phyloP scores from a whole-genome alignment of 2,113 vertebrate species.

The Neodontobutis hainanensis region DNA sequence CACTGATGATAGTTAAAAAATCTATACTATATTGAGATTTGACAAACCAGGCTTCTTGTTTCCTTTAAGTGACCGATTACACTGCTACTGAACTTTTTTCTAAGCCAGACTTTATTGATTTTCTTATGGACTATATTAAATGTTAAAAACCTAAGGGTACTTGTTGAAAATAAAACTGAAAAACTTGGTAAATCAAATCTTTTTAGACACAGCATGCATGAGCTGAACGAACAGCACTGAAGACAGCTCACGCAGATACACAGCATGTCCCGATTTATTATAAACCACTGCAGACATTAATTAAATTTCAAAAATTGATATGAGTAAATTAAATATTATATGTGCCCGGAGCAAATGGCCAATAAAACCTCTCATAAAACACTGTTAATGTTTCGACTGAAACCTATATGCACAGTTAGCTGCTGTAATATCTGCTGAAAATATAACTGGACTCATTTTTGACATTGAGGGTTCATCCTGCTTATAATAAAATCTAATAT shows the following conservation, averaged over 20 bases:
- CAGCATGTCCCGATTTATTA: background rate
- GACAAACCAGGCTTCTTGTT: no score
- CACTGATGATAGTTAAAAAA: no score
- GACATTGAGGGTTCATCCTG: background rate
- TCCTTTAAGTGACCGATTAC: no score
- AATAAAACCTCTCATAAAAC: conserved; percentile 68
- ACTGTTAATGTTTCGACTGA: conserved; percentile 60
- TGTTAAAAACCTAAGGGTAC: background rate
- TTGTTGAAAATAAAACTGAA: background rate
- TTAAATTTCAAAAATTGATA: conserved; percentile 44
- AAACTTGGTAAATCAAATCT: no score
- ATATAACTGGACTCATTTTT: conserved; percentile 4
- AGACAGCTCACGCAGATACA: background rate
- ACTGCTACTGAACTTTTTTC: no score
- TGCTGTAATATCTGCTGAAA: background rate
- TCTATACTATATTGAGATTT: no score
- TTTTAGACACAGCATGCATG: background rate
- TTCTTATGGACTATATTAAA: background rate
- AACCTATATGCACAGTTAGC: background rate
- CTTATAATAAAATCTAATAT: background rate
- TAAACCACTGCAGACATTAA: conserved; percentile 33
- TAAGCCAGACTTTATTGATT: no score
- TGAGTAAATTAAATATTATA: conserved; percentile 57
- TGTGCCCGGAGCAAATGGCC: conserved; percentile 50
- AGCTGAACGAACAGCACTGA: background rate